phyloP scores from a whole-genome alignment of 2,113 vertebrate genomes.

The Myrmophylax atrothorax region DNA sequence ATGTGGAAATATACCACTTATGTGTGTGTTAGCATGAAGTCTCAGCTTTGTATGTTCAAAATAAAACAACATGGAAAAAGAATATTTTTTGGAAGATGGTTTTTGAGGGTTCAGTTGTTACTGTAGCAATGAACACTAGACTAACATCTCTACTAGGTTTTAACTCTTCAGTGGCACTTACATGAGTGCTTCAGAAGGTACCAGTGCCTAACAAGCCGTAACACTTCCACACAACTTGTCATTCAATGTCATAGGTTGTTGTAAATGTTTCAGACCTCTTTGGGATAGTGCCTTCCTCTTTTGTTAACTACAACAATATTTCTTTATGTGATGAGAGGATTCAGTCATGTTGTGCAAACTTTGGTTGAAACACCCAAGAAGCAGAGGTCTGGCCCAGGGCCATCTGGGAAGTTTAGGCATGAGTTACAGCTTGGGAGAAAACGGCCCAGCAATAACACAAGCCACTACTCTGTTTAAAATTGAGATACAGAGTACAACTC shows the following conservation, averaged over 20 bases:
- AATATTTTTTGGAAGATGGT: neutral
- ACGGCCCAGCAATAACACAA: neutral
- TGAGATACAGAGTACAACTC: conserved; percentile 19
- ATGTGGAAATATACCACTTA: neutral
- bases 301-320: neutral
- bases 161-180: neutral
- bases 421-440: neutral
- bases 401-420: neutral
- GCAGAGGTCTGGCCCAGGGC: neutral
- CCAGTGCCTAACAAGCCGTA: neutral
- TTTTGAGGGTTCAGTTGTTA: neutral
- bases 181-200: neutral
- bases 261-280: neutral
- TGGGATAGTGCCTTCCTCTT: neutral
- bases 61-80: neutral
- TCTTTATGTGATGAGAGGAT: neutral
- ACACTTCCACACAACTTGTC: neutral
- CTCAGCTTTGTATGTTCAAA: neutral
- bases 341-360: neutral
- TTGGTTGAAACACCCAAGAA: conserved; percentile 10
- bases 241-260: neutral
- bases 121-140: neutral
- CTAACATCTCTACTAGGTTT: neutral
- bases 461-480: neutral
- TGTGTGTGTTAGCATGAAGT: neutral